phyloP scores from a whole-genome alignment of 1,140 invertebrate genomes.

The Drosophila sucinea region DNA sequence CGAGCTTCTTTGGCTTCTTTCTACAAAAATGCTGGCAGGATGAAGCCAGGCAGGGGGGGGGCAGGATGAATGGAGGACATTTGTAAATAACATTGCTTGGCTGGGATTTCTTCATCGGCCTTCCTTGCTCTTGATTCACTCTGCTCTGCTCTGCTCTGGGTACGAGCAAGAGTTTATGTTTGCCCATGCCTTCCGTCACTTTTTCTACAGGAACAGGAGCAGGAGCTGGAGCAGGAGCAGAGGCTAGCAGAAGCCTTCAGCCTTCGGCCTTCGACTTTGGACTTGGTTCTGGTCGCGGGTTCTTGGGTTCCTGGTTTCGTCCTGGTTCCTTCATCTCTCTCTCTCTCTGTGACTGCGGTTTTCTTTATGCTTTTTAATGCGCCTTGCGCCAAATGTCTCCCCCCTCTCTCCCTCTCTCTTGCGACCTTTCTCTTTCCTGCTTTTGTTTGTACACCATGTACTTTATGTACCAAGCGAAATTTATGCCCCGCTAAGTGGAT shows the following conservation, averaged over 20 bases:
- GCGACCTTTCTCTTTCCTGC: conserved; percentile 5
- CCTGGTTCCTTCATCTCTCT: conserved; percentile 25
- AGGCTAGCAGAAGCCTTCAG: conserved; percentile 29
- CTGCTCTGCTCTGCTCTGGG: conserved; percentile 3
- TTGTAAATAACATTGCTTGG: conserved; percentile 69
- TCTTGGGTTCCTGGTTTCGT: conserved; percentile 33
- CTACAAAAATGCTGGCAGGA: conserved; percentile 16
- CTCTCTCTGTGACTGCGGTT: conserved; percentile 41
- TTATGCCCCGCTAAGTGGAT: conserved; percentile 80
- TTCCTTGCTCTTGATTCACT: conserved; percentile 66
- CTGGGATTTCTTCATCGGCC: conserved; percentile 30
- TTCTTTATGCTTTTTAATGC: conserved; percentile 57
- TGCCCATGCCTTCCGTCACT: conserved; percentile 24
- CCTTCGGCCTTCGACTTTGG: conserved; percentile 44
- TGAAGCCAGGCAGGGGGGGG: neutral
- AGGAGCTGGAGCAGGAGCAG: neutral
- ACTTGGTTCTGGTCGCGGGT: conserved; percentile 44
- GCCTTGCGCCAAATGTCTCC: conserved; percentile 65
- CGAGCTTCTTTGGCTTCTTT: conserved; percentile 50
- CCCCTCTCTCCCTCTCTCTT: neutral
- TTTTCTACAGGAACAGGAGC: too few relatives aligned
- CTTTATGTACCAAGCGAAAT: conserved; percentile 70
- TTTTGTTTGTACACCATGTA: conserved; percentile 76
- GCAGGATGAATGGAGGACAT: conserved; percentile 48
- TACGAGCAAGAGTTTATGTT: conserved; percentile 58